Conservation (phyloP, 2,888 invertebrate species). For the Cataglyphis altisquamis region DNA sequence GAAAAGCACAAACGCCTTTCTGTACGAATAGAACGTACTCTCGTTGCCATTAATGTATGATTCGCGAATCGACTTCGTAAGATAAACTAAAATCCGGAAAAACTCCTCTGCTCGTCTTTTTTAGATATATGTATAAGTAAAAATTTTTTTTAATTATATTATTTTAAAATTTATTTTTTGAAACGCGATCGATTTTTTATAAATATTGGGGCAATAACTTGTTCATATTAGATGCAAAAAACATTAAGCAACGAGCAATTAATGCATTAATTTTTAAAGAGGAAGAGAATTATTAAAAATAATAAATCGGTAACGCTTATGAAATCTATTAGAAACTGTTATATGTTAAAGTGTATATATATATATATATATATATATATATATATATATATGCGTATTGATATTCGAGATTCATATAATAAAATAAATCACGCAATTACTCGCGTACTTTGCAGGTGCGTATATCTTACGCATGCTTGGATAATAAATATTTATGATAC, state of each 20-base stretch:
- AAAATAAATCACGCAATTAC: slow-evolving; percentile 42
- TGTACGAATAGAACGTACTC: slow-evolving; percentile 15
- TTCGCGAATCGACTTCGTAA: background rate
- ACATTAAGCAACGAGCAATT: background rate
- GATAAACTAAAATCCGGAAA: slow-evolving; percentile 15
- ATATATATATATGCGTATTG: background rate
- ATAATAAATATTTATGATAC: slow-evolving; percentile 40
- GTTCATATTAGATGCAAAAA: background rate
- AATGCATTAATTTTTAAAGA: background rate
- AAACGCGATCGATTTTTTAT: background rate
- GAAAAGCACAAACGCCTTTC: slow-evolving; percentile 46
- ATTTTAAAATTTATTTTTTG: background rate
- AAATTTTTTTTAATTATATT: background rate
- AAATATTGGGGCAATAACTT: background rate
- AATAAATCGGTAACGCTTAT: background rate
- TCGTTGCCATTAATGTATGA: background rate
- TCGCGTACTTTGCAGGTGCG: slow-evolving; percentile 25
- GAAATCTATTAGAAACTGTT: background rate
- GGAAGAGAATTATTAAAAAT: background rate
- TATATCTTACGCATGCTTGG: background rate
- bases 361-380: no score
- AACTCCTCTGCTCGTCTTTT: background rate
- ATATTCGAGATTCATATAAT: background rate
- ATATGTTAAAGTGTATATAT: slow-evolving; percentile 1
- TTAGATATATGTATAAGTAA: no score